These are phyloP conservation scores for Neomorphus geoffroyi DNA, from an alignment of 2,797 vertebrate genomes.

Conservation along the genomic window DNA sequence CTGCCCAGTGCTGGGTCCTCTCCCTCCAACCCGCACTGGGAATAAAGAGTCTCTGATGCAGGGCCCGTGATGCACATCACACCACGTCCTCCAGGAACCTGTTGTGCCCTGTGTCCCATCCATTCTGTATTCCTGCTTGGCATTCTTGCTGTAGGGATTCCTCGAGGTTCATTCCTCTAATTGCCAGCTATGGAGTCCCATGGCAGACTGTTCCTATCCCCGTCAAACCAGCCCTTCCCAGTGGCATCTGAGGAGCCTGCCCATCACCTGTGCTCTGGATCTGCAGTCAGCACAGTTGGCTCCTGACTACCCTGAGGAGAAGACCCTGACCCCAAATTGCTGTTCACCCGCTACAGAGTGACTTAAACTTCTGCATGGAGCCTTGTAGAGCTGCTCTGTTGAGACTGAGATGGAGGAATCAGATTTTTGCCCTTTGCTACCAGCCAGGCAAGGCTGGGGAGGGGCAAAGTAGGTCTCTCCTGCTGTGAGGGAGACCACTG, in stretches of 20 bases:
- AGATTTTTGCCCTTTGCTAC: not conserved
- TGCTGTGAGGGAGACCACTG: not conserved
- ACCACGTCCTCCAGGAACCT: not conserved
- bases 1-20: not conserved
- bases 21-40: not conserved
- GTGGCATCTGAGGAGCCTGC: not conserved
- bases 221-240: slow-evolving; percentile 8
- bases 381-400: not conserved
- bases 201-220: not conserved
- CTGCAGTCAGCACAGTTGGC: not conserved
- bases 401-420: not conserved
- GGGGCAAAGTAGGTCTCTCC: not conserved
- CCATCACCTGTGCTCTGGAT: not conserved
- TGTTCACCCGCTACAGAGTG: not conserved
- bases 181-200: not conserved
- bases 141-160: not conserved
- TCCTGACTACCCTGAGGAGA: not conserved
- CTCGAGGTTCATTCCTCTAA: not conserved
- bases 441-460: not conserved
- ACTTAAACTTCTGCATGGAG: not conserved
- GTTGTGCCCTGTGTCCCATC: not conserved
- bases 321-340: not conserved
- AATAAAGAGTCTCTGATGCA: not conserved
- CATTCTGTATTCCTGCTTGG: not conserved
- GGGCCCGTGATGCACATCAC: not conserved